These are phyloP conservation scores for Fistularia commersonii DNA, from an alignment of 2,797 vertebrate species.

Conservation along the genomic window DNA sequence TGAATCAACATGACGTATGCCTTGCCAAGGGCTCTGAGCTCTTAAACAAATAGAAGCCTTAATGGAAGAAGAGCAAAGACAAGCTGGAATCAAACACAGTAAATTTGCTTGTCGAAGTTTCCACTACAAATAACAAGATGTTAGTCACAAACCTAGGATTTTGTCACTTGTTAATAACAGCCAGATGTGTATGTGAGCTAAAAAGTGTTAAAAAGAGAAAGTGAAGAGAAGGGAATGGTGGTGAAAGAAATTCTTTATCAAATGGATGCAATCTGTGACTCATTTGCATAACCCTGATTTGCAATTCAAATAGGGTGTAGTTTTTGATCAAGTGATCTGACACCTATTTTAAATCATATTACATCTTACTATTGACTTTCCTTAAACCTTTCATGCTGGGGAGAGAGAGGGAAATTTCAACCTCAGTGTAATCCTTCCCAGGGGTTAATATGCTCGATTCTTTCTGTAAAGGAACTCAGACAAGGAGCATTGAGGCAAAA, in stretches of 20 bases:
- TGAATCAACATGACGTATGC: constrained; percentile 26
- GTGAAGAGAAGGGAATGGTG: no score
- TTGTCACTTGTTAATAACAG: not conserved
- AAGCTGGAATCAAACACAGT: constrained; percentile 19
- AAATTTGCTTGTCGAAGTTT: constrained; percentile 32
- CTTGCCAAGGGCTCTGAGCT: constrained; percentile 21
- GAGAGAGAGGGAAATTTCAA: no score
- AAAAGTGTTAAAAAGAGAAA: no score
- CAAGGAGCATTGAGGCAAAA: no score
- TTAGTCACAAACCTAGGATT: not conserved
- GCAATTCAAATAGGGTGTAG: constrained; percentile 55
- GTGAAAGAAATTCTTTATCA: no score
- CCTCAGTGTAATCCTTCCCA: no score
- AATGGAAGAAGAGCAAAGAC: constrained; percentile 17
- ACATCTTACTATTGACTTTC: no score
- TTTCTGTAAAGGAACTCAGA: no score
- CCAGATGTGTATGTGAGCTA: no score
- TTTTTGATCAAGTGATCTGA: constrained; percentile 40
- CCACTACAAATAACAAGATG: constrained; percentile 25
- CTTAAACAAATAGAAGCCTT: constrained; percentile 33
- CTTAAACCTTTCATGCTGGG: no score
- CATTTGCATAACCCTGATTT: constrained; percentile 63
- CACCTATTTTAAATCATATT: constrained; percentile 6
- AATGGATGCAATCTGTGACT: constrained; percentile 4
- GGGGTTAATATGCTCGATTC: no score